Percentiles rank a stretch among this genome's conserved stretches.
These are phyloP conservation scores for Oreochromis tanganicae DNA, from an alignment of 2,113 vertebrate species.

Conservation along the genomic window DNA sequence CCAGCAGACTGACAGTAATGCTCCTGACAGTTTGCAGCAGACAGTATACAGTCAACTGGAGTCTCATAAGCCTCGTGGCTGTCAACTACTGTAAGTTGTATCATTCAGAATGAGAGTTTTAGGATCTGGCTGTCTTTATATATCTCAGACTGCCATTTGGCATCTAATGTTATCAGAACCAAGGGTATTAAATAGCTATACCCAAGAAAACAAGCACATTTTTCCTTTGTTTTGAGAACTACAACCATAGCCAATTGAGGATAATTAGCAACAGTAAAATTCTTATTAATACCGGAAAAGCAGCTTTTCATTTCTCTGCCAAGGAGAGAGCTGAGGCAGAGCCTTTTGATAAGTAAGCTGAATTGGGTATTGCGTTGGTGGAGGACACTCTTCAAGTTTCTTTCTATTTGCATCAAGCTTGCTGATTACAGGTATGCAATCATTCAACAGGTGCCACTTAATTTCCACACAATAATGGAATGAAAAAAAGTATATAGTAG, in stretches of 20 bases:
- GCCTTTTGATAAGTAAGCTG: background rate
- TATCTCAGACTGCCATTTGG: background rate
- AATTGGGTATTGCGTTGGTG: background rate
- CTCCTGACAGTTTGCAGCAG: constrained; percentile 40
- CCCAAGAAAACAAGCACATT: background rate
- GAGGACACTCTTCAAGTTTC: background rate
- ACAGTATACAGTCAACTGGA: constrained; percentile 16
- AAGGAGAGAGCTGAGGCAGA: background rate
- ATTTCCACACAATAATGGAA: background rate
- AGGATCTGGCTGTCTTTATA: background rate
- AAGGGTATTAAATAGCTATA: background rate
- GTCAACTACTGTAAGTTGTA: constrained; percentile 18
- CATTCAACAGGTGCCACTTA: background rate
- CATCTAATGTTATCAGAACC: background rate
- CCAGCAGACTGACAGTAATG: constrained; percentile 10
- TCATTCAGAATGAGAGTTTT: background rate
- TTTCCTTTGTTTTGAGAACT: background rate
- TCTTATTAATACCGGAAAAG: background rate
- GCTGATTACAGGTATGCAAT: background rate
- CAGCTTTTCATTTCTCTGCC: background rate
- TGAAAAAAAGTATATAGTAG: background rate
- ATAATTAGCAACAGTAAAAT: background rate
- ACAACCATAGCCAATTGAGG: background rate
- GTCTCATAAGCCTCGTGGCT: constrained; percentile 11
- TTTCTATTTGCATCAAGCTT: background rate